These are phyloP conservation scores for Geothlypis trichas DNA, from an alignment of 2,113 vertebrate genomes.

Conservation along the genomic window DNA sequence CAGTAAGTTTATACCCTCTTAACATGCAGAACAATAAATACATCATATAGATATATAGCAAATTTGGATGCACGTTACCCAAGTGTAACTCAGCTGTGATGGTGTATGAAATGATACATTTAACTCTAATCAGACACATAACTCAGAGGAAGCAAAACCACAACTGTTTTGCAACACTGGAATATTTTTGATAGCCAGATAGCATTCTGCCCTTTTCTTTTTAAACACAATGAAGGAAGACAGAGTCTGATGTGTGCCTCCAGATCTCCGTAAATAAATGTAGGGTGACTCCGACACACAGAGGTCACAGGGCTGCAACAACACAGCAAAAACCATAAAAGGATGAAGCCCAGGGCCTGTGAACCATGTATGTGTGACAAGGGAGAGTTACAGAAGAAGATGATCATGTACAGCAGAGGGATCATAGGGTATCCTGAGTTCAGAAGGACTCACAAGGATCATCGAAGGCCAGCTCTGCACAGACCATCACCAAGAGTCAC, in stretches of 20 bases:
- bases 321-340: background rate
- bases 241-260: background rate
- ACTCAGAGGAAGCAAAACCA: background rate
- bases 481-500: background rate
- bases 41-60: background rate
- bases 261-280: background rate
- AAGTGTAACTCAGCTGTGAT: background rate
- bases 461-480: fast-evolving
- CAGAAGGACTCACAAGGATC: background rate
- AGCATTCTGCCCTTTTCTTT: background rate
- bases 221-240: background rate
- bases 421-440: background rate
- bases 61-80: background rate
- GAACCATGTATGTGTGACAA: fast-evolving
- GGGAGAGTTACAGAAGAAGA: background rate
- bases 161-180: background rate
- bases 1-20: background rate
- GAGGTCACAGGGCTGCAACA: background rate
- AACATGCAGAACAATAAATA: slow-evolving; percentile 19
- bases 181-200: background rate
- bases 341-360: background rate
- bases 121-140: background rate
- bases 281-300: too few species aligned
- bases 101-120: background rate
- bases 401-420: background rate